Percentiles rank a stretch among this genome's conserved stretches.
Evolutionary conservation across 23 tunicate genomes (phyloP).

Genomic region (Botrylloides violaceus): DNA sequence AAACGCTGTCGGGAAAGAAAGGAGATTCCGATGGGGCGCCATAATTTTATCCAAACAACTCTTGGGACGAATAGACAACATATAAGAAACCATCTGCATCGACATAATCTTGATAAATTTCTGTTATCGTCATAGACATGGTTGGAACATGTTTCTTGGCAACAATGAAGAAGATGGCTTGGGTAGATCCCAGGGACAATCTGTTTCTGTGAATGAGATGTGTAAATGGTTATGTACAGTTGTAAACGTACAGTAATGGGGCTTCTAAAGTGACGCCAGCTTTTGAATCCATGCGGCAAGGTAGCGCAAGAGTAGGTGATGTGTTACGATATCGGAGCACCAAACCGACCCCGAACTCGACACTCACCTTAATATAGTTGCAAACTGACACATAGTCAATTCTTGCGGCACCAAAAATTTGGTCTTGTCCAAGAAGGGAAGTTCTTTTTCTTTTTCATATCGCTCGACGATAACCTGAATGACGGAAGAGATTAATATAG

Average conservation of each 20-base stretch:
- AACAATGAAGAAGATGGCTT: slow-evolving; percentile 54
- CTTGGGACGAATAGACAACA: slow-evolving; percentile 74
- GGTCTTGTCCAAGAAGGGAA: slow-evolving; percentile 62
- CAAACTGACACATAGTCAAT: slow-evolving; percentile 66
- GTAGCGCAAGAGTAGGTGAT: no score
- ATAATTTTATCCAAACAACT: slow-evolving; percentile 83
- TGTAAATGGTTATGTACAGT: no score
- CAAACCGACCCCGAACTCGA: no score
- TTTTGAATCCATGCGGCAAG: no score
- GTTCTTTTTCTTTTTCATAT: slow-evolving; percentile 67
- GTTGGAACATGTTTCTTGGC: slow-evolving; percentile 47
- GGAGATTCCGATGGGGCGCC: no score
- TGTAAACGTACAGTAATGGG: no score
- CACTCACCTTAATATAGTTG: slow-evolving; percentile 59
- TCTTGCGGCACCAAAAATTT: slow-evolving; percentile 92
- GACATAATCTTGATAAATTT: slow-evolving; percentile 46
- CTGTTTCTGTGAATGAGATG: slow-evolving; percentile 27
- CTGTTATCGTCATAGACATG: slow-evolving; percentile 62
- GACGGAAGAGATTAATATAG: no score
- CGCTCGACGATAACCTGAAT: slow-evolving; percentile 77
- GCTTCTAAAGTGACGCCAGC: no score
- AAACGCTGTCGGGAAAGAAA: background rate
- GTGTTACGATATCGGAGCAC: no score
- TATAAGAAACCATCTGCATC: slow-evolving; percentile 84
- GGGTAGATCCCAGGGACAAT: slow-evolving; percentile 51